Base-by-base conservation (phyloP, 2,113 vertebrate genomes). In the Natator depressus region DNA sequence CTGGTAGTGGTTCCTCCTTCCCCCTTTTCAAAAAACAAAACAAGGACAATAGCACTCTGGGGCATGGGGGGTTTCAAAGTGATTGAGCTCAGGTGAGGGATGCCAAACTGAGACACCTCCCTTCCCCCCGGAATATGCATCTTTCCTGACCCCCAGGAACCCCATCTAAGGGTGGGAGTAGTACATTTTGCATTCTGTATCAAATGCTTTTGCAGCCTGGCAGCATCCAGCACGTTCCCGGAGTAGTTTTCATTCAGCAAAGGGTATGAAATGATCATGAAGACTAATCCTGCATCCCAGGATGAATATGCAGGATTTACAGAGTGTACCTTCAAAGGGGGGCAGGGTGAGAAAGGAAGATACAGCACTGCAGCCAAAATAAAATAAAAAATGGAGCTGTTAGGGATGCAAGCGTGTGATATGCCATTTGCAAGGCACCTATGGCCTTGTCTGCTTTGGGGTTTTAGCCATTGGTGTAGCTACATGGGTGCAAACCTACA, bases 291-390 rank as follows among this genome's bases (percentile, higher is more conserved):
- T 76, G 27, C 27, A 89, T 9, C 12, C 46, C 55, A 69, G 82
- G 5, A 2, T 1, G 3, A 25, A 20, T 9, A 46, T 27, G 31
- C 75, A 22, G 42, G 6, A 42, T 84, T 90, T 25, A 81, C n/a
- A 57, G 4, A 51, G 62, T 87, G n/a, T 10, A 87, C 24, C 22
- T 59, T 91, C 82, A 54, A 87, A 89, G 38, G 53, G 13, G 80
- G 83, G 42, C 57, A 4, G 0, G 27, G n/a, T 5, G 0, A 35
- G 0, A 12, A 53, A 62, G 82, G 55, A 46, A 42, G 0, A 0
- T 79, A 47, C 78, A 31, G 13, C 9, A 57, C 16, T 27, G 57
- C 84, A 80, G 69, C 27, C 42, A 84, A 90, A 50, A 42, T 19
- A 47, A 49, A 84, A 90, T 47, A 42, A 29, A 57, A 53, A 8